Conservation (phyloP, 2,797 vertebrate species). For the Cirrhinus molitorella region DNA sequence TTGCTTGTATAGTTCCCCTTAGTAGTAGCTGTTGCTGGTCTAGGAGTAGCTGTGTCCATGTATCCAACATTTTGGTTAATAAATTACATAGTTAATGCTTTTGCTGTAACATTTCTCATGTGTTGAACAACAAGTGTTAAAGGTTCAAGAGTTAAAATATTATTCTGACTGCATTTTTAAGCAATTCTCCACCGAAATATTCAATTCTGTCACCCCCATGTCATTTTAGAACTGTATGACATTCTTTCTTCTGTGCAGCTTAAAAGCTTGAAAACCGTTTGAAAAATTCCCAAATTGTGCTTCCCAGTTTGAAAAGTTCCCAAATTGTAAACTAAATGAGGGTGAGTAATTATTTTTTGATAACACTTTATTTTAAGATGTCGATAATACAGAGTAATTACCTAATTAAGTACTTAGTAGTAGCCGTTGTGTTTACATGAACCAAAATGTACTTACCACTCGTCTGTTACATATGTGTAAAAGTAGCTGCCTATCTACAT, state of each 20-base stretch:
- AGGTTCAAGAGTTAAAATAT: neutral
- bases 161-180: neutral
- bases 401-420: no score
- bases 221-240: neutral
- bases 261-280: neutral
- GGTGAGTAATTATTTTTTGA: neutral
- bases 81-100: neutral
- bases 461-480: no score
- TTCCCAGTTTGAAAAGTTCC: no score
- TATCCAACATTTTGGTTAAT: neutral
- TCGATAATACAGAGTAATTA: no score
- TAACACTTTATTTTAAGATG: no score
- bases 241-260: neutral
- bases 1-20: neutral
- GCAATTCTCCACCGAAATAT: neutral
- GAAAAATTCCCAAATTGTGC: no score
- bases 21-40: neutral
- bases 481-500: no score
- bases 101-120: neutral
- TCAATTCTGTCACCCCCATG: neutral
- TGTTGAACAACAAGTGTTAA: neutral
- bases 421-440: no score
- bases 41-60: neutral
- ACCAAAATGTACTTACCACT: no score
- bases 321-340: neutral